Conservation (phyloP, 1,140 invertebrate species). For the Euschistus heros region DNA sequence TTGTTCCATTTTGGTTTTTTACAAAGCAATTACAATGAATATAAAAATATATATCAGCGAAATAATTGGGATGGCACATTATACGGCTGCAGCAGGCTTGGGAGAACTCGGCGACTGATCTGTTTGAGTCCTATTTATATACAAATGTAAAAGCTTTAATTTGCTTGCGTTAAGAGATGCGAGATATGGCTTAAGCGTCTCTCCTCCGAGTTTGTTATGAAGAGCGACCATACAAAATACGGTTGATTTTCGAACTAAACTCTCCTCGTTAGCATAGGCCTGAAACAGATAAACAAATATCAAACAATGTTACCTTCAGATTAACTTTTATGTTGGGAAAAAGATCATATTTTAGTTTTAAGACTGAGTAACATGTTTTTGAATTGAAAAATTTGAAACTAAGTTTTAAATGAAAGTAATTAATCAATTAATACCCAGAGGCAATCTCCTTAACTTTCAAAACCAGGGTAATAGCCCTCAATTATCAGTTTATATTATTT, state of each 20-base stretch:
- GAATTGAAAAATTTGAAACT: too few relatives aligned
- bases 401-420: too few relatives aligned
- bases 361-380: not conserved
- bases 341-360: too few relatives aligned
- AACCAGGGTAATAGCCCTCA: too few relatives aligned
- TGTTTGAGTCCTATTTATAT: conserved; percentile 52
- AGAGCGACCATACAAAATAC: conserved; percentile 93
- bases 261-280: conserved; percentile 79
- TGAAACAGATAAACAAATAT: too few relatives aligned
- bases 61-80: conserved; percentile 6
- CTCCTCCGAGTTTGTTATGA: conserved; percentile 74
- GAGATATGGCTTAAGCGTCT: conserved; percentile 65
- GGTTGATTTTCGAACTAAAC: conserved; percentile 81
- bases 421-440: too few relatives aligned
- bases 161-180: conserved; percentile 72
- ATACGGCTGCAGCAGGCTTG: conserved; percentile 19
- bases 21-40: conserved; percentile 8
- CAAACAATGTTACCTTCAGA: not conserved
- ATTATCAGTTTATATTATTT: too few relatives aligned
- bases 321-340: conserved; percentile 9
- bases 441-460: too few relatives aligned
- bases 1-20: conserved; percentile 8
- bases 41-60: conserved; percentile 13
- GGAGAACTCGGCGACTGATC: conserved; percentile 33
- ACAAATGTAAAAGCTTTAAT: conserved; percentile 60